A percentile compares a stretch with the other conserved stretches of the same genome.
Conservation (phyloP, 2,797 vertebrate genomes). For the Hemibagrus guttatus region DNA sequence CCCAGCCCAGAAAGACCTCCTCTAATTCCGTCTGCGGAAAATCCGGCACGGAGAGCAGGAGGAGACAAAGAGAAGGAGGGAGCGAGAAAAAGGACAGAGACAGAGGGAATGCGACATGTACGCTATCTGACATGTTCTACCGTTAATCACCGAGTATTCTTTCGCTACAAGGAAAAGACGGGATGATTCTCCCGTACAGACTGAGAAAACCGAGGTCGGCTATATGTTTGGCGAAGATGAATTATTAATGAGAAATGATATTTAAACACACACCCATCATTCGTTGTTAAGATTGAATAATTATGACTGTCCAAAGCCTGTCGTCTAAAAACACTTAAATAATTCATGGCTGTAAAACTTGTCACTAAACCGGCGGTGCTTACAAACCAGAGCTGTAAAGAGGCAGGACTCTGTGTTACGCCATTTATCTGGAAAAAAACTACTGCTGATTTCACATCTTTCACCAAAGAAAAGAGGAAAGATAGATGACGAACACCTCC, state of each 20-base stretch:
- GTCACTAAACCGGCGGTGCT: neutral
- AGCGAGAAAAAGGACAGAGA: slow-evolving; percentile 6
- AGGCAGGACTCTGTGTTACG: neutral
- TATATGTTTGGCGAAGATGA: slow-evolving; percentile 27
- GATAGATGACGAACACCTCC: slow-evolving; percentile 11
- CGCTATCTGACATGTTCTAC: slow-evolving; percentile 43
- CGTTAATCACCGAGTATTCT: slow-evolving; percentile 54
- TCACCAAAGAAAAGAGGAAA: slow-evolving; percentile 1
- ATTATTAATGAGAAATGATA: slow-evolving; percentile 31
- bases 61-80: neutral
- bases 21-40: slow-evolving; percentile 53
- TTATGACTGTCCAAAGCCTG: slow-evolving; percentile 19
- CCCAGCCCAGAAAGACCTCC: slow-evolving; percentile 43
- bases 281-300: slow-evolving; percentile 11
- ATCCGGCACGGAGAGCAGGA: slow-evolving; percentile 49
- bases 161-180: slow-evolving; percentile 33
- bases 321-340: slow-evolving; percentile 37
- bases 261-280: slow-evolving; percentile 21
- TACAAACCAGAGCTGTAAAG: neutral
- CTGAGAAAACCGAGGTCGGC: slow-evolving; percentile 23
- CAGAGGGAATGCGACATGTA: slow-evolving; percentile 8
- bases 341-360: slow-evolving; percentile 24
- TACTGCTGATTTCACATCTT: slow-evolving; percentile 12
- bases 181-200: slow-evolving; percentile 31
- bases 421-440: neutral